Evolutionary conservation across 2,888 invertebrate species (phyloP).

Genomic region (Calliphora vomitoria): DNA sequence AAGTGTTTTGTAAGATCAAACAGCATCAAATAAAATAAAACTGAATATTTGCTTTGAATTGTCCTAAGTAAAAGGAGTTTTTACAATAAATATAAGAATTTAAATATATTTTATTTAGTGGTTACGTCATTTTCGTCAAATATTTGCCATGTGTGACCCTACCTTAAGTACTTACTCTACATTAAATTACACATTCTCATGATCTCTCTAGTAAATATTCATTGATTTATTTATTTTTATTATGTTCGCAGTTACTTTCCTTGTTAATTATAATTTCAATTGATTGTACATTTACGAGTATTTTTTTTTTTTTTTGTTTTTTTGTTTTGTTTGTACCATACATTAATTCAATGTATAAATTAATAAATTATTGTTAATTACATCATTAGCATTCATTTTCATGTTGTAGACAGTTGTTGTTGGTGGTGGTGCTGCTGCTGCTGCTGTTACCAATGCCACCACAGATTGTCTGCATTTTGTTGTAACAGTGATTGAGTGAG

Average conservation of each 20-base stretch:
- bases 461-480: slow-evolving; percentile 17
- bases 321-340: slow-evolving; percentile 2
- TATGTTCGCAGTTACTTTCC: not conserved
- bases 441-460: not conserved
- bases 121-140: no score
- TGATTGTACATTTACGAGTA: not conserved
- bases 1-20: no score
- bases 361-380: slow-evolving; percentile 47
- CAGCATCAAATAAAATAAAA: no score
- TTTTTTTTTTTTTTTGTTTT: not conserved
- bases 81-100: no score
- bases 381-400: slow-evolving; percentile 39
- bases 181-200: not conserved
- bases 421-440: not conserved
- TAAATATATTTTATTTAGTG: no score
- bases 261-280: slow-evolving; percentile 32
- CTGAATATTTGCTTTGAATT: no score
- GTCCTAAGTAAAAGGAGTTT: no score
- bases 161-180: not conserved
- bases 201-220: slow-evolving; percentile 19
- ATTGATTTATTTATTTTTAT: slow-evolving; percentile 12
- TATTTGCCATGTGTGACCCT: no score
- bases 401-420: slow-evolving; percentile 8
- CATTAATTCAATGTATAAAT: slow-evolving; percentile 24
- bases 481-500: not conserved